phyloP scores from a whole-genome alignment of 1,140 invertebrate genomes.

The Drosophila tani region DNA sequence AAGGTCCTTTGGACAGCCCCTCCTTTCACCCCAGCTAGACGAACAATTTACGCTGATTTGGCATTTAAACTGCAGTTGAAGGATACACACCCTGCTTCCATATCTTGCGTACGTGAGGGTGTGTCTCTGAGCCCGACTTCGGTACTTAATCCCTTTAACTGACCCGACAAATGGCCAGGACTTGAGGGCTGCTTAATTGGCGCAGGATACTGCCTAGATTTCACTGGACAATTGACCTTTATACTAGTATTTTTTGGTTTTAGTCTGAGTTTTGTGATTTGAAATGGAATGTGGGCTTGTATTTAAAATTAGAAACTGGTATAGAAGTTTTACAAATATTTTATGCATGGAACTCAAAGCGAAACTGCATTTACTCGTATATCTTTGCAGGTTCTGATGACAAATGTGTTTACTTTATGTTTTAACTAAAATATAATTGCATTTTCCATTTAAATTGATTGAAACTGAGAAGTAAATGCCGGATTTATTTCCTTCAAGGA shows the following conservation, averaged over 20 bases:
- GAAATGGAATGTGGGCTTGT: neutral
- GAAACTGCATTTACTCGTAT: neutral
- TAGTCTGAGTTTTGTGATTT: neutral
- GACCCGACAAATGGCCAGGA: conserved; percentile 27
- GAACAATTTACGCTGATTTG: conserved; percentile 62
- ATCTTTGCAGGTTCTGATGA: too few relatives aligned
- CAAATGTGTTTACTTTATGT: neutral
- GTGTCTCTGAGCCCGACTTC: conserved; percentile 9
- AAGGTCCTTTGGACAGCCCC: conserved; percentile 33
- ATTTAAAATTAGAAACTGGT: too few relatives aligned
- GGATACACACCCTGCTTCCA: conserved; percentile 46
- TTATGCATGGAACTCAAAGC: neutral
- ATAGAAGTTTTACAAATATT: too few relatives aligned
- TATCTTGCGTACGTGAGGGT: conserved; percentile 5
- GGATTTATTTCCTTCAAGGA: too few relatives aligned
- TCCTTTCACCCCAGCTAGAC: neutral
- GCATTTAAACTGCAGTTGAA: conserved; percentile 74
- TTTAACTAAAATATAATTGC: neutral
- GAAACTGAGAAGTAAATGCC: too few relatives aligned
- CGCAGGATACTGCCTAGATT: neutral
- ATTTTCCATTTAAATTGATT: neutral
- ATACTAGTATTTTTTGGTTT: neutral
- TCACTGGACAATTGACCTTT: neutral
- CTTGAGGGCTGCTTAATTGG: conserved; percentile 3
- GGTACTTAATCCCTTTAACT: conserved; percentile 28